Conservation (phyloP, 1,140 invertebrate species). For the Meloidogyne chitwoodi region DNA sequence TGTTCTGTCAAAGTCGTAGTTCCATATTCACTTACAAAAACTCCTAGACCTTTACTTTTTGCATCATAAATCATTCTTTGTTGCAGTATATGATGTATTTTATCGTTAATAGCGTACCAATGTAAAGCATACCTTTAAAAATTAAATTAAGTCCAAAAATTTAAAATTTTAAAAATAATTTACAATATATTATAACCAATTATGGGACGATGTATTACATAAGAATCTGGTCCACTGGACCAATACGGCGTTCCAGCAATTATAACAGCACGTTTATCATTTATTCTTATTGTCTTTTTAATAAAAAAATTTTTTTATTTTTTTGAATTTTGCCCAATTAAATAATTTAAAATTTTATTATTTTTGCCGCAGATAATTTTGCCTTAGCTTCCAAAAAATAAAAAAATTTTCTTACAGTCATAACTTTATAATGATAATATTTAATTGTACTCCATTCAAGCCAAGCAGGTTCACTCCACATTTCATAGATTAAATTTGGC, state of each 20-base stretch:
- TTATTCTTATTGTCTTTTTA: neutral
- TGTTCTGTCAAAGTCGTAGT: neutral
- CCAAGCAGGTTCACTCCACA: neutral
- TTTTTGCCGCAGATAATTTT: too few species aligned
- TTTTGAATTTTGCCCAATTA: too few species aligned
- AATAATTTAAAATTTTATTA: too few species aligned
- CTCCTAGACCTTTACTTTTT: neutral
- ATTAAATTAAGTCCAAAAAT: too few species aligned
- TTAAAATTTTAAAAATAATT: too few species aligned
- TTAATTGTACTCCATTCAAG: neutral
- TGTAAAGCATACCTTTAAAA: neutral
- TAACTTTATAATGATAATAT: neutral
- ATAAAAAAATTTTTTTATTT: too few species aligned
- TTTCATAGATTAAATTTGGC: neutral
- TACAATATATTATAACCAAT: neutral
- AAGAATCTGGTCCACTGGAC: neutral
- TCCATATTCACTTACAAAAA: neutral
- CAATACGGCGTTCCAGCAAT: neutral
- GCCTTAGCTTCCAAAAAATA: too few species aligned
- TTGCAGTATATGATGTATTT: neutral
- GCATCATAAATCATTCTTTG: neutral
- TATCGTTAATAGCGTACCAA: neutral
- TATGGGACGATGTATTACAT: neutral
- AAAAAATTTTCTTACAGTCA: neutral
- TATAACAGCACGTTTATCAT: neutral